Evolutionary conservation across 1,140 invertebrate species (phyloP).

Genomic region (Campoletis sonorensis): DNA sequence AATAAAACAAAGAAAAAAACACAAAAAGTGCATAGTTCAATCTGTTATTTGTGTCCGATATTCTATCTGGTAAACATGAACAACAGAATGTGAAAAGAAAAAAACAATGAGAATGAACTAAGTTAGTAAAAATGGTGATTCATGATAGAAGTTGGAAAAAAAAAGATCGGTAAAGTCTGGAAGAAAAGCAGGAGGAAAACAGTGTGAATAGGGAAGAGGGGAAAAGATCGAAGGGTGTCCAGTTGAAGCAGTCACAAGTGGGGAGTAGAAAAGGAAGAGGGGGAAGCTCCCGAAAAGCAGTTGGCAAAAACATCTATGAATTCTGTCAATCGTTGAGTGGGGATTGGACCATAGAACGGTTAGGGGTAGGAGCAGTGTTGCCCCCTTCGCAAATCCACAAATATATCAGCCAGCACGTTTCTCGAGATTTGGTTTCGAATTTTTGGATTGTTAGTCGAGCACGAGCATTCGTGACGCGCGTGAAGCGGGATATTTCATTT

Average conservation of each 20-base stretch:
- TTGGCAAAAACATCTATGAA: slow-evolving; percentile 54
- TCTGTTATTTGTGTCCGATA: no score
- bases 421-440: slow-evolving; percentile 39
- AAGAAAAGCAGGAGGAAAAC: slow-evolving; percentile 37
- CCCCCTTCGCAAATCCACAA: slow-evolving; percentile 52
- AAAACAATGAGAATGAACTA: not conserved
- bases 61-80: no score
- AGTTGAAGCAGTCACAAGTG: not conserved
- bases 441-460: slow-evolving; percentile 51
- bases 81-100: not conserved
- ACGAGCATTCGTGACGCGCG: slow-evolving; percentile 35
- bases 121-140: not conserved
- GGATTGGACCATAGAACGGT: slow-evolving; percentile 25
- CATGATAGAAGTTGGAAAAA: slow-evolving; percentile 32
- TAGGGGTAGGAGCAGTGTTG: slow-evolving; percentile 55
- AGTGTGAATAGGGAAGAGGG: slow-evolving; percentile 32
- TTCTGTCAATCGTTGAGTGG: slow-evolving; percentile 48
- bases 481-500: not conserved
- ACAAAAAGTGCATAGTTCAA: no score
- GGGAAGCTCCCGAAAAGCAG: slow-evolving; percentile 15
- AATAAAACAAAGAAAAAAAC: no score
- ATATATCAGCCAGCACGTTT: slow-evolving; percentile 46
- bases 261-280: not conserved
- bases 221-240: slow-evolving; percentile 28
- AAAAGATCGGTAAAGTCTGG: not conserved